These are phyloP conservation scores for Gadopsis bispinosus DNA, from an alignment of 2,797 vertebrate species.

Conservation along the genomic window DNA sequence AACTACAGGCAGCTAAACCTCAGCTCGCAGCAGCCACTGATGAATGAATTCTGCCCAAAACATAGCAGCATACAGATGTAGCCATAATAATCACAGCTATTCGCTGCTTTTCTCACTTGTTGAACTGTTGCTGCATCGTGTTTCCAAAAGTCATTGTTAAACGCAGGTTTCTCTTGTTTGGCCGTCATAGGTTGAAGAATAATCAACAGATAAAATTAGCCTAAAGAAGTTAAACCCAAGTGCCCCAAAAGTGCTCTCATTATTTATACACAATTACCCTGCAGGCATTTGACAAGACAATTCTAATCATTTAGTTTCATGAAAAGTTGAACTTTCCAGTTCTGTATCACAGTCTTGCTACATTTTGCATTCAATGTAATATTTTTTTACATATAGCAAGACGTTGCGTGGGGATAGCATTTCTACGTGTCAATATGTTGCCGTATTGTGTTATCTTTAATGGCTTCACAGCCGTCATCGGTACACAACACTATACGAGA, in stretches of 20 bases:
- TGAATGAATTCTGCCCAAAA: slow-evolving; percentile 45
- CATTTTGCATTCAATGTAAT: neutral
- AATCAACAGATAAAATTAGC: slow-evolving; percentile 8
- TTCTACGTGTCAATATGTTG: neutral
- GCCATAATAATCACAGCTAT: slow-evolving; percentile 30
- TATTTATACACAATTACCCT: slow-evolving; percentile 20
- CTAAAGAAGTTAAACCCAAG: neutral
- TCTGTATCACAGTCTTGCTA: neutral
- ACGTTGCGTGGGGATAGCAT: neutral
- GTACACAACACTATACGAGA: neutral
- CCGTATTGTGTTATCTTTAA: neutral
- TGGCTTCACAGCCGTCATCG: neutral
- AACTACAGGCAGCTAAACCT: slow-evolving; percentile 32
- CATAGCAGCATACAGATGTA: slow-evolving; percentile 41
- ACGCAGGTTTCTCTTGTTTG: neutral
- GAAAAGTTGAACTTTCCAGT: neutral
- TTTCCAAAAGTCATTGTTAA: neutral
- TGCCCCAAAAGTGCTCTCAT: neutral
- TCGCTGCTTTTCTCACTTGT: slow-evolving; percentile 1
- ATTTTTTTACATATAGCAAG: neutral
- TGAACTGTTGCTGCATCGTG: slow-evolving; percentile 10
- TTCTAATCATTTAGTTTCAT: neutral
- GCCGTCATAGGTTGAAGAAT: neutral
- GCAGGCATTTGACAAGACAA: neutral
- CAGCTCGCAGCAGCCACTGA: slow-evolving; percentile 23